phyloP scores from a whole-genome alignment of 2,113 vertebrate species.

The Callionymus lyra region DNA sequence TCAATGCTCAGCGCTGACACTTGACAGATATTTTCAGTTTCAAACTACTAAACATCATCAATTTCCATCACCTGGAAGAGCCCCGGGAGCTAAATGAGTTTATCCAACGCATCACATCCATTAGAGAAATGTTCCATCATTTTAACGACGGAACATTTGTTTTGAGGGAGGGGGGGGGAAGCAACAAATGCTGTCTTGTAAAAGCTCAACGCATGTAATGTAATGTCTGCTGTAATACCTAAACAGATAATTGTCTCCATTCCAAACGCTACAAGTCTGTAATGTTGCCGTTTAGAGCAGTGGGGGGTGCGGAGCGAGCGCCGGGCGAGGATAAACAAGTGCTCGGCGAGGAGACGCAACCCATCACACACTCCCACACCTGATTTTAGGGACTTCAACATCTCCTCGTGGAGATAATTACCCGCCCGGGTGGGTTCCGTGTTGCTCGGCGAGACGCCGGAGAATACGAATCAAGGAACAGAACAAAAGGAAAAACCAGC shows the following conservation, averaged over 20 bases:
- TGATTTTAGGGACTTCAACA: constrained; percentile 49
- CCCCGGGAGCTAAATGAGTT: constrained; percentile 68
- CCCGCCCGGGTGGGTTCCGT: constrained; percentile 58
- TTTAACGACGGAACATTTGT: constrained; percentile 55
- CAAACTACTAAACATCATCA: constrained; percentile 72
- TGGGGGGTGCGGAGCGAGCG: constrained; percentile 47
- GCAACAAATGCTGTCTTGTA: constrained; percentile 45
- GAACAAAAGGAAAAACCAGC: constrained; percentile 35
- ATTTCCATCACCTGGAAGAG: constrained; percentile 70
- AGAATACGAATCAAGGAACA: constrained; percentile 51
- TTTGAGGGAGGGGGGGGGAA: constrained; percentile 24
- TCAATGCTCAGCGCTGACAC: constrained; percentile 65
- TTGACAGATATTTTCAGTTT: constrained; percentile 67
- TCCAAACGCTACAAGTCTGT: constrained; percentile 55
- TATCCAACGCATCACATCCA: constrained; percentile 64
- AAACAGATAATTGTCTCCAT: constrained; percentile 70
- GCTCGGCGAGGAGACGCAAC: constrained; percentile 40
- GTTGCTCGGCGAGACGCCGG: constrained; percentile 43
- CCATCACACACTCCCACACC: constrained; percentile 52
- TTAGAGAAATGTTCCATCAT: constrained; percentile 67
- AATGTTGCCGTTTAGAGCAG: constrained; percentile 62
- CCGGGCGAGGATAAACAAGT: constrained; percentile 57
- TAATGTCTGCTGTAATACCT: constrained; percentile 58
- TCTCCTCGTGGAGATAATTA: constrained; percentile 63
- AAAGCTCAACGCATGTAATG: constrained; percentile 43